phyloP scores from a whole-genome alignment of 2,797 vertebrate species.

The Euthynnus affinis region DNA sequence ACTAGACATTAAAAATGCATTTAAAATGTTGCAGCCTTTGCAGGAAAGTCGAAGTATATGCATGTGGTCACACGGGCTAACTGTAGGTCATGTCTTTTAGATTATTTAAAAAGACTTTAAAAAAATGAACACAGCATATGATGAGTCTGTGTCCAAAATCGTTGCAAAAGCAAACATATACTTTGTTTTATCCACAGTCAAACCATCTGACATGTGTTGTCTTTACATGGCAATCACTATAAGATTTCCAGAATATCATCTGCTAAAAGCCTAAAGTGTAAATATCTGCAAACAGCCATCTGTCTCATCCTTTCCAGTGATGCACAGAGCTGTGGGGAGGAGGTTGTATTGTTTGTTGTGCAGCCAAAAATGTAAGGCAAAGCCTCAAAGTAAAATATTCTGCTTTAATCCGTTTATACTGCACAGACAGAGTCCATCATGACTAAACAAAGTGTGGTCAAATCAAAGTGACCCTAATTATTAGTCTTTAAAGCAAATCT shows the following conservation, averaged over 20 bases:
- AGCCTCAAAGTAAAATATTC: slow-evolving; percentile 43
- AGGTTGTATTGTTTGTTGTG: slow-evolving; percentile 50
- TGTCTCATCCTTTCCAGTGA: slow-evolving; percentile 37
- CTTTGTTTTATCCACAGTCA: not conserved
- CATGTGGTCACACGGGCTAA: not conserved
- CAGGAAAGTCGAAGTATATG: not conserved
- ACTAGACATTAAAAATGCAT: not conserved
- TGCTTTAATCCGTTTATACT: slow-evolving; percentile 42
- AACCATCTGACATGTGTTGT: slow-evolving; percentile 1
- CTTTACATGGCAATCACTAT: not conserved
- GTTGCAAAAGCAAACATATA: not conserved
- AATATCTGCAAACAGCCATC: slow-evolving; percentile 34
- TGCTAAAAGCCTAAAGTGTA: slow-evolving; percentile 32
- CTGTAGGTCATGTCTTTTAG: not conserved
- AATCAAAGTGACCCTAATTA: slow-evolving; percentile 38
- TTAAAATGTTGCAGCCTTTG: not conserved
- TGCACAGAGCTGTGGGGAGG: slow-evolving; percentile 36
- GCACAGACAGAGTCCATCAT: slow-evolving; percentile 32
- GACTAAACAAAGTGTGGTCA: slow-evolving; percentile 36
- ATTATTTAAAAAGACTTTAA: not conserved
- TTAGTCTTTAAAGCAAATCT: slow-evolving; percentile 21
- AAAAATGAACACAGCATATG: not conserved
- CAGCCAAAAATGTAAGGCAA: slow-evolving; percentile 35
- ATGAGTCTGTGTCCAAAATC: not conserved
- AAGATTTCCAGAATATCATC: slow-evolving; percentile 35